Base-by-base conservation (phyloP, 2,888 invertebrate genomes). In the Aleiodes alternator region DNA sequence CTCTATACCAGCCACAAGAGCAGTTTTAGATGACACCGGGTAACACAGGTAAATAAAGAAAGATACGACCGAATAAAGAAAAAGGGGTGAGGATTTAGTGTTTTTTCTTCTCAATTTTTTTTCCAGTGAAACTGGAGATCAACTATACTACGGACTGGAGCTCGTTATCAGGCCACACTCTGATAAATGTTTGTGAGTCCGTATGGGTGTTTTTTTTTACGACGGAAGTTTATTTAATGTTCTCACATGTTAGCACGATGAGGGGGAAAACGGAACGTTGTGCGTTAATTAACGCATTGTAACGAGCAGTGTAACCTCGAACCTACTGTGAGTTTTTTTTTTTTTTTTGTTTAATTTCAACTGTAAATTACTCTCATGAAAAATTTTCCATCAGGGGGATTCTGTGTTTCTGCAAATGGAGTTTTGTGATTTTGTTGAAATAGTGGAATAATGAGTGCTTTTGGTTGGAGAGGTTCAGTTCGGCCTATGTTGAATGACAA, bases 281-380 rank as follows among this genome's bases (percentile, higher is more conserved):
- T 71, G 71, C 73, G 71, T 75, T 78, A 78, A 78, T 78, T 78
- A 78, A 75, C 70, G 69, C 72, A 48, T 43, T 43, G 68, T 66
- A 59, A 29, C 71, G 71, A 72, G 61, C 72, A 61, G 48, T 77
- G 75, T 43, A 43, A 75, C 77, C 75, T 77, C 77, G 77, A 77
- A 77, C 72, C 57, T 76, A 53, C 66, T 43, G 43, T 55, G 59
- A 68, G 73, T 68, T 61, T 23, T 23, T 23, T 23, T 2, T 2
- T 2, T 23, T 23, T 23, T 23, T 38, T 11, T 34, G 38, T 6
- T 61, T 38, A n/a, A 61, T 61, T 8, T 61, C n/a, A n/a, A 38
- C 34, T 61, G 43, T 61, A 8, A 61, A 38, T 38, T 16, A 56
- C 16, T 56, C 23, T 23, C 16, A 23, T 29, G 29, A 23, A 14